Percentiles rank a stretch among this genome's conserved stretches.
Evolutionary conservation across 2,113 vertebrate species (phyloP).

Genomic region (Sapayoa aenigma): DNA sequence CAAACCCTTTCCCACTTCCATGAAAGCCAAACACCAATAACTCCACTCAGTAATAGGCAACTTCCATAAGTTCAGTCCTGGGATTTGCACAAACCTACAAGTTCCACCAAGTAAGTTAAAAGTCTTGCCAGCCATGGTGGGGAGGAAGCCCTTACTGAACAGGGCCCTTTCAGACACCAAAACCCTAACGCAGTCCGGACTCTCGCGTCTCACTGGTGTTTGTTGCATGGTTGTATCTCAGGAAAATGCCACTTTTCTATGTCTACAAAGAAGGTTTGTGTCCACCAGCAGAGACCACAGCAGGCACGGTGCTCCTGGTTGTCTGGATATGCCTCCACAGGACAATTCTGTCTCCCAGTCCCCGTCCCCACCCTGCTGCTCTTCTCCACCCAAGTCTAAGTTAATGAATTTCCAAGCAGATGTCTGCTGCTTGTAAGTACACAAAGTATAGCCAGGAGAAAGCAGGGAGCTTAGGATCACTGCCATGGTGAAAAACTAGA

Average conservation of each 20-base stretch:
- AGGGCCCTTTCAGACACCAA: neutral
- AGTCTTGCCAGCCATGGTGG: neutral
- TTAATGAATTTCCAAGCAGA: slow-evolving; percentile 16
- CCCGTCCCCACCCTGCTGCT: neutral
- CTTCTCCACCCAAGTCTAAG: neutral
- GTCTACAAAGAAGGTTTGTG: neutral
- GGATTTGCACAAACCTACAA: neutral
- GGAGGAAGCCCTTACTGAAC: neutral
- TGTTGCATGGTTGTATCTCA: neutral
- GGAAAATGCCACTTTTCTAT: neutral
- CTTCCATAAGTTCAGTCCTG: neutral
- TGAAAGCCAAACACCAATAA: neutral
- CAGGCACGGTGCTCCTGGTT: no score
- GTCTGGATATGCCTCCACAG: neutral
- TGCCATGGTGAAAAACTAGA: neutral
- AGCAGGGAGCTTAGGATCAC: slow-evolving; percentile 8
- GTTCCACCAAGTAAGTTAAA: neutral
- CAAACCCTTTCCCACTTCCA: neutral
- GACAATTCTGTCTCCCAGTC: neutral
- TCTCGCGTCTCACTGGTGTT: neutral
- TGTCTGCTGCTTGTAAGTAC: slow-evolving; percentile 21
- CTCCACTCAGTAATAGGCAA: neutral
- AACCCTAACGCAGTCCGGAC: neutral
- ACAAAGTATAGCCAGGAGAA: slow-evolving; percentile 39
- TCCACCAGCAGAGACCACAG: neutral